Conservation (phyloP, 2,888 invertebrate species). For the Carpatolechia fugitivella region DNA sequence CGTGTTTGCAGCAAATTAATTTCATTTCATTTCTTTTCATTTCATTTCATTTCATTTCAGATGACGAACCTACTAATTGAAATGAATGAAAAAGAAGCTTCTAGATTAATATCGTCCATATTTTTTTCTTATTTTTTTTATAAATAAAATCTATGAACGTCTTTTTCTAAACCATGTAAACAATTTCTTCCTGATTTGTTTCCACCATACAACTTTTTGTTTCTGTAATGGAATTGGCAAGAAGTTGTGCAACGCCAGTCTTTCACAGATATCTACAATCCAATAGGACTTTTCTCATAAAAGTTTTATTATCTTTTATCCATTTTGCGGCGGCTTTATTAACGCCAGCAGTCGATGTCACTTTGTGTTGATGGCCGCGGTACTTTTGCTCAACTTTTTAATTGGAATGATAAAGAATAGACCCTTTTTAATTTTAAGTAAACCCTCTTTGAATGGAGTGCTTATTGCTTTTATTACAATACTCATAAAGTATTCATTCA, state of each 20-base stretch:
- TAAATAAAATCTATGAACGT: background rate
- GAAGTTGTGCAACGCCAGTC: conserved; percentile 18
- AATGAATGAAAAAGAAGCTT: too few species aligned
- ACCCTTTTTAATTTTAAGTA: conserved; percentile 3
- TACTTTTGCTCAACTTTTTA: conserved; percentile 50
- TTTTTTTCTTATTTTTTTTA: too few species aligned
- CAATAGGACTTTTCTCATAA: conserved; percentile 33
- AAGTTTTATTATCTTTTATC: conserved; percentile 39
- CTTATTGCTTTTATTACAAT: background rate
- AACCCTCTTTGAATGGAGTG: background rate
- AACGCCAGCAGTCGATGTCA: conserved; percentile 34
- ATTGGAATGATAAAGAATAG: conserved; percentile 36
- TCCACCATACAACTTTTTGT: background rate
- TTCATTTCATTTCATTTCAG: too few species aligned
- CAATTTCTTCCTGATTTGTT: background rate
- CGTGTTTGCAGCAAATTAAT: too few species aligned
- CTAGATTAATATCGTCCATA: too few species aligned
- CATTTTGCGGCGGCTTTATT: conserved; percentile 34
- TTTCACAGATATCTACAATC: conserved; percentile 28
- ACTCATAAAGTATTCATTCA: too few species aligned
- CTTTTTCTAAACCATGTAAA: too few species aligned
- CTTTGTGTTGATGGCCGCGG: conserved; percentile 25
- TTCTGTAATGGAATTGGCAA: background rate
- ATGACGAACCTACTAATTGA: too few species aligned
- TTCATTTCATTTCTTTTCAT: too few species aligned